Evolutionary conservation across 2,797 vertebrate species (phyloP).

Genomic region (Tadarida brasiliensis): DNA sequence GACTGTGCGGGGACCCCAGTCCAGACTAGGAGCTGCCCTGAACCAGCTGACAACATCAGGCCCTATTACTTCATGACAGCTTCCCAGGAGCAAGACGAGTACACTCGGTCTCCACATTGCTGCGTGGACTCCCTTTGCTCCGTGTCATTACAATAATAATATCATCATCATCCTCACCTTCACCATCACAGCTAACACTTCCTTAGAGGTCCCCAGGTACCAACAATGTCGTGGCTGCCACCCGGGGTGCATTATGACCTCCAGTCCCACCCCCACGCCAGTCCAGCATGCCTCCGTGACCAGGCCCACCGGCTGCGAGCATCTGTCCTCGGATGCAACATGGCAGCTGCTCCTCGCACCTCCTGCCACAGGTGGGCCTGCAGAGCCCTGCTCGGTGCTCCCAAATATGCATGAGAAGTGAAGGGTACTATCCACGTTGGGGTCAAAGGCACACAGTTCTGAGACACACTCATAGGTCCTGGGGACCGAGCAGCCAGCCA

Average conservation of each 20-base stretch:
- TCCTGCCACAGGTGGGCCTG: background rate
- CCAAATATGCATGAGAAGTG: background rate
- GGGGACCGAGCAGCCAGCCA: background rate
- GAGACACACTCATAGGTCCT: background rate
- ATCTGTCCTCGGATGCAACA: background rate
- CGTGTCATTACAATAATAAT: background rate
- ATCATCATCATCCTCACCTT: background rate
- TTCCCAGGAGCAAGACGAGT: background rate
- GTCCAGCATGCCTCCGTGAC: background rate
- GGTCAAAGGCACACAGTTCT: background rate
- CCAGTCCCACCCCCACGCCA: background rate
- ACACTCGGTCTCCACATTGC: background rate
- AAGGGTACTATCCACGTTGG: fast-evolving
- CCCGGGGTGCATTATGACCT: fast-evolving
- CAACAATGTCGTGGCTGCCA: background rate
- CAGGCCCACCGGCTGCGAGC: fast-evolving
- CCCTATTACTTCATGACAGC: background rate
- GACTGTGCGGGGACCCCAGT: fast-evolving
- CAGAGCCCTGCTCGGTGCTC: background rate
- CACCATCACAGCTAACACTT: background rate
- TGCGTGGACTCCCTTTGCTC: background rate
- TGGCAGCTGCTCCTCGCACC: background rate
- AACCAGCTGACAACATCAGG: background rate
- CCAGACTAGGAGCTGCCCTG: too few relatives aligned
- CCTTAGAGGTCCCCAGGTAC: background rate